Conservation (phyloP, 2,113 vertebrate genomes). For the Salvelinus fontinalis region DNA sequence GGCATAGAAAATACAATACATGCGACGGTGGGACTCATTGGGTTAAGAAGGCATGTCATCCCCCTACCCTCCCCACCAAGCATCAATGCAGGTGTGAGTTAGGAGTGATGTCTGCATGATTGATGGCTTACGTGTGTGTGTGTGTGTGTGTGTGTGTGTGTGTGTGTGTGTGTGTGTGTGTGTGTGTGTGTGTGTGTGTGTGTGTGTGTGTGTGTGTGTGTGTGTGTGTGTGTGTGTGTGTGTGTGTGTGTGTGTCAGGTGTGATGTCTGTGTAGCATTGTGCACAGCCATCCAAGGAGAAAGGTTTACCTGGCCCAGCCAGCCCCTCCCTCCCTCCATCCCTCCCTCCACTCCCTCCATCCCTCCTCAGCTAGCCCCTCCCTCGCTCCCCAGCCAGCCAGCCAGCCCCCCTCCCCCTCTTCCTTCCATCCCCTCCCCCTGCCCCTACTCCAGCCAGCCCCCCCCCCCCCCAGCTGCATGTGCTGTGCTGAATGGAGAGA, state of each 20-base stretch:
- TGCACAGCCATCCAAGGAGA: slow-evolving; percentile 53
- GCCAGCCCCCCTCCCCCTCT: no score
- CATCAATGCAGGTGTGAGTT: slow-evolving; percentile 53
- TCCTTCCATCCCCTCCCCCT: no score
- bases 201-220: slow-evolving; percentile 22
- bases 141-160: no score
- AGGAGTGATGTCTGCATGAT: slow-evolving; percentile 31
- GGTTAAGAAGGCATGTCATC: slow-evolving; percentile 22
- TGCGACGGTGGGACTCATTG: background rate
- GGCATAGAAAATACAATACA: no score
- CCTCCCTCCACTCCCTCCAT: slow-evolving; percentile 2
- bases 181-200: background rate
- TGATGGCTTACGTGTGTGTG: slow-evolving; percentile 37
- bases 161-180: no score
- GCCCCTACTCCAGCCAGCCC: no score
- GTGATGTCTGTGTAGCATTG: slow-evolving; percentile 41
- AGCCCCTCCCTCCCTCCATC: background rate
- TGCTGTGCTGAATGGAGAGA: no score
- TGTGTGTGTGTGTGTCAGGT: slow-evolving; percentile 38
- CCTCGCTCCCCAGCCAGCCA: no score
- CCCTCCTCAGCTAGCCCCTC: no score
- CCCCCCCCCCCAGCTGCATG: no score
- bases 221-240: no score
- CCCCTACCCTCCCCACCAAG: slow-evolving; percentile 2
- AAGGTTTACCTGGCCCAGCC: slow-evolving; percentile 61